Evolutionary conservation across 2,888 invertebrate species (phyloP).

Genomic region (Eurytoma californica): DNA sequence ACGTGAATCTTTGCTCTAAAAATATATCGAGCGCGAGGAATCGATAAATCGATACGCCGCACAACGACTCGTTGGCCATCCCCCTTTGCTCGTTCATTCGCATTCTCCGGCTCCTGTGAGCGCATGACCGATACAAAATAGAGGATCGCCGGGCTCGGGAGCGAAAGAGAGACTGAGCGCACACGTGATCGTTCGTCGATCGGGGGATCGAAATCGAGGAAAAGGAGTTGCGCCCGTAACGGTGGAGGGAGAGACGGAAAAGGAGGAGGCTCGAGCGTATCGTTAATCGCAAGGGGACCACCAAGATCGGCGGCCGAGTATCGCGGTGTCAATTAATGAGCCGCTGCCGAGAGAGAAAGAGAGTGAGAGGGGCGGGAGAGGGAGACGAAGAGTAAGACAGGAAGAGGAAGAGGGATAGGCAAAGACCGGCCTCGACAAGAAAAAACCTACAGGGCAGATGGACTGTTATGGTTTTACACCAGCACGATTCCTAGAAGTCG

Average conservation of each 20-base stretch:
- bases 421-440: slow-evolving; percentile 57
- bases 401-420: slow-evolving; percentile 54
- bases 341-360: slow-evolving; percentile 54
- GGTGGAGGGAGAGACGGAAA: slow-evolving; percentile 34
- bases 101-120: slow-evolving; percentile 39
- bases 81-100: slow-evolving; percentile 33
- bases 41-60: slow-evolving; percentile 51
- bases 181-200: slow-evolving; percentile 56
- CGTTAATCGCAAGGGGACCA: slow-evolving; percentile 68
- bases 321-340: slow-evolving; percentile 75
- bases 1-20: slow-evolving; percentile 42
- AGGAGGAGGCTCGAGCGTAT: slow-evolving; percentile 53
- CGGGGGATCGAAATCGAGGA: slow-evolving; percentile 58
- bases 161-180: slow-evolving; percentile 30
- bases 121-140: slow-evolving; percentile 29
- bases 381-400: slow-evolving; percentile 13
- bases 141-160: slow-evolving; percentile 1
- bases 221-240: slow-evolving; percentile 37
- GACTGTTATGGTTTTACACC: slow-evolving; percentile 71
- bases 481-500: slow-evolving; percentile 70
- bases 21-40: slow-evolving; percentile 40
- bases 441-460: slow-evolving; percentile 54
- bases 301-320: slow-evolving; percentile 71
- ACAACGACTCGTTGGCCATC: neutral
- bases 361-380: slow-evolving; percentile 34